Evolutionary conservation across 2,888 invertebrate genomes (phyloP).

Genomic region (Leptinotarsa juncta): DNA sequence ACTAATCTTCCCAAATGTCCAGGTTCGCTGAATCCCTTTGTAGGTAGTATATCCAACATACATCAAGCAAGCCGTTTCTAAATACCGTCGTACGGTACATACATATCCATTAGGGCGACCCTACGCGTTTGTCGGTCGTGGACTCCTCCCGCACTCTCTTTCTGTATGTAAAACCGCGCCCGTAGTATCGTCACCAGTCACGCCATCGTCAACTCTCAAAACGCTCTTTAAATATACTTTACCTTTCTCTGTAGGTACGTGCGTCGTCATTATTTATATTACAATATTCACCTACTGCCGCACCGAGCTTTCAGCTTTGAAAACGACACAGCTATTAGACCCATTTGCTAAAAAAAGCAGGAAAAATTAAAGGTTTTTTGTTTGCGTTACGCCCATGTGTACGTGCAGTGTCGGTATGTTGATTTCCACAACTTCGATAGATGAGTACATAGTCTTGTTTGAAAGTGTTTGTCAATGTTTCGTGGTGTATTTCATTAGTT

Average conservation of each 20-base stretch:
- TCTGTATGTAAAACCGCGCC: constrained; percentile 32
- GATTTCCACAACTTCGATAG: not conserved
- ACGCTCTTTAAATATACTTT: constrained; percentile 13
- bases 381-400: not conserved
- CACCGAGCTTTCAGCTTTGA: constrained; percentile 4
- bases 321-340: not conserved
- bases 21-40: too few species aligned
- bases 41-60: too few species aligned
- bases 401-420: not conserved
- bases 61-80: too few species aligned
- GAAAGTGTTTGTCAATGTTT: too few species aligned
- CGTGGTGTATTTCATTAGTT: too few species aligned
- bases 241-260: constrained; percentile 1
- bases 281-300: constrained; percentile 9
- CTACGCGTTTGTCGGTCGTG: constrained; percentile 36
- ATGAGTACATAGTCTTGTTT: too few species aligned
- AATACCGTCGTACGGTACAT: not conserved
- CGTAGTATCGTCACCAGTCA: constrained; percentile 7
- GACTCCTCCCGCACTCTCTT: constrained; percentile 33
- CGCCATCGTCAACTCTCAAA: constrained; percentile 2
- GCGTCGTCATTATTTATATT: constrained; percentile 13
- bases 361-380: not conserved
- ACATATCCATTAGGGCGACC: constrained; percentile 36
- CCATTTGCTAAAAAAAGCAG: not conserved
- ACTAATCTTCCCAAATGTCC: too few species aligned